These are phyloP conservation scores for Meiosimyza decipiens DNA, from an alignment of 2,888 invertebrate species.

Conservation along the genomic window DNA sequence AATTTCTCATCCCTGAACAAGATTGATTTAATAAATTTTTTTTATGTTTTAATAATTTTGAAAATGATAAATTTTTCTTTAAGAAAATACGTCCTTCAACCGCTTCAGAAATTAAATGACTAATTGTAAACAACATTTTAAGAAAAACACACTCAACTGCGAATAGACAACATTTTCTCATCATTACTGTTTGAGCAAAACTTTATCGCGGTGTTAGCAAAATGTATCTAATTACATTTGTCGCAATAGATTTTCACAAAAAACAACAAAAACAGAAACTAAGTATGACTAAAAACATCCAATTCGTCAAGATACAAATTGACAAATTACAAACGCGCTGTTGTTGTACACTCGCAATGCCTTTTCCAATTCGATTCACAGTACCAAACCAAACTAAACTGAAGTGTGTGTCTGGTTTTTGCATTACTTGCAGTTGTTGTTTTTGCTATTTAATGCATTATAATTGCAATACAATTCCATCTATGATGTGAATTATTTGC, in stretches of 20 bases:
- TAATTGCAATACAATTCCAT: slow-evolving; percentile 22
- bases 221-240: slow-evolving; percentile 24
- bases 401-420: not conserved
- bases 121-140: too few relatives aligned
- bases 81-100: too few relatives aligned
- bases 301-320: not conserved
- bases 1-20: too few relatives aligned
- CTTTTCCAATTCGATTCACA: too few relatives aligned
- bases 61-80: too few relatives aligned
- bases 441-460: not conserved
- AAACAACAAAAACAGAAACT: not conserved
- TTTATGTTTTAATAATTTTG: too few relatives aligned
- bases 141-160: not conserved
- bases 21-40: too few relatives aligned
- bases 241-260: slow-evolving; percentile 12
- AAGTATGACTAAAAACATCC: not conserved
- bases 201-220: not conserved
- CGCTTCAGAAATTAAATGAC: too few relatives aligned
- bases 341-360: not conserved
- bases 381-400: too few relatives aligned
- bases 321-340: not conserved
- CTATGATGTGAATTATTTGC: slow-evolving; percentile 24
- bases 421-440: slow-evolving; percentile 1
- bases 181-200: not conserved
- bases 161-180: slow-evolving; percentile 3